Conservation (phyloP, 2,113 vertebrate genomes). For the Microtus oregoni region DNA sequence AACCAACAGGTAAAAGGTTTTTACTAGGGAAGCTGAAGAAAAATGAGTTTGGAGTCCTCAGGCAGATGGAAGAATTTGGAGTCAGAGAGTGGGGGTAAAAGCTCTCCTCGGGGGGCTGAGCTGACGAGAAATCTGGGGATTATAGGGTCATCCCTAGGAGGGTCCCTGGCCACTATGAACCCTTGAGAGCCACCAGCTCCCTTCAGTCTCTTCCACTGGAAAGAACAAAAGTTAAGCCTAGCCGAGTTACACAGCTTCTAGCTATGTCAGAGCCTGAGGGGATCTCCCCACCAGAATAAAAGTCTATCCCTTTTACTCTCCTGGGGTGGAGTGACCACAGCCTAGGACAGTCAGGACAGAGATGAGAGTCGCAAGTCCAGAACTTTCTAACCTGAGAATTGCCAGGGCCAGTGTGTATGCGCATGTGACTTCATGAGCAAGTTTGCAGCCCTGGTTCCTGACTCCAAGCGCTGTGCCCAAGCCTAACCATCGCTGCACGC, state of each 20-base stretch:
- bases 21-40: neutral
- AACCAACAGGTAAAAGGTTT: neutral
- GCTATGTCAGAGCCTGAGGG: neutral
- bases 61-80: constrained; percentile 70
- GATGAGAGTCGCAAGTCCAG: neutral
- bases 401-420: neutral
- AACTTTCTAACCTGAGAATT: neutral
- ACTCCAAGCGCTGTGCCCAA: neutral
- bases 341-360: neutral
- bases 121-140: neutral
- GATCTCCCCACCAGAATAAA: neutral
- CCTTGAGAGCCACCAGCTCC: neutral
- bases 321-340: neutral
- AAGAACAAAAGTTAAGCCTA: neutral
- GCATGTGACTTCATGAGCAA: neutral
- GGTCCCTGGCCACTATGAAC: too few relatives aligned
- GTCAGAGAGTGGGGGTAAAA: neutral
- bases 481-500: neutral
- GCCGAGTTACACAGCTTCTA: neutral
- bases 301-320: neutral
- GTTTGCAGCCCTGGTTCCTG: too few relatives aligned
- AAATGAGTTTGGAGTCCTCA: constrained; percentile 53
- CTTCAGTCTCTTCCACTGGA: neutral
- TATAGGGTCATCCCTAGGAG: too few relatives aligned
- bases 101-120: neutral